phyloP scores from a whole-genome alignment of 2,113 vertebrate species.

The Ctenodactylus gundi region DNA sequence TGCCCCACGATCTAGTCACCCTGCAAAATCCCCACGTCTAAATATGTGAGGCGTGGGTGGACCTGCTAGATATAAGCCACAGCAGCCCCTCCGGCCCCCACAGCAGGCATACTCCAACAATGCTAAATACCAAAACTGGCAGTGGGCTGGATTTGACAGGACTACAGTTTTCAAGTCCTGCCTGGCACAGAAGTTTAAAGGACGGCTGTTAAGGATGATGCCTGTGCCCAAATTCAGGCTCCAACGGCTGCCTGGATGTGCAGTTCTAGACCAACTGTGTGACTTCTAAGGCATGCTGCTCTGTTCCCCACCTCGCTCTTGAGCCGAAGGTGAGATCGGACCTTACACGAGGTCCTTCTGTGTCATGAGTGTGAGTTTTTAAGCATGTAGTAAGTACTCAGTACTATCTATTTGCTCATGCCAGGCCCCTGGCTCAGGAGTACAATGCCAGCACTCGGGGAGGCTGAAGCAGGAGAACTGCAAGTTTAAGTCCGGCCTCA shows the following conservation, averaged over 20 bases:
- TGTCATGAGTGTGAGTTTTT: too few relatives aligned
- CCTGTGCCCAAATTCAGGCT: background rate
- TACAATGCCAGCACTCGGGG: too few relatives aligned
- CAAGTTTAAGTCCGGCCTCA: too few relatives aligned
- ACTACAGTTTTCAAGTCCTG: background rate
- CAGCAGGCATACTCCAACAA: background rate
- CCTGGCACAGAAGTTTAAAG: background rate
- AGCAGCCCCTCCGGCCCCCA: background rate
- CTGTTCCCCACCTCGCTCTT: background rate
- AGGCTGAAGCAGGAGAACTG: too few relatives aligned
- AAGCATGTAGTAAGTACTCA: background rate
- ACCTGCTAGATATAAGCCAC: background rate
- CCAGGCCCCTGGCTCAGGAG: too few relatives aligned
- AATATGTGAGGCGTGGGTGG: background rate
- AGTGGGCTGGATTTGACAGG: background rate
- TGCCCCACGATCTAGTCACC: background rate
- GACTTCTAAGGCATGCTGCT: background rate
- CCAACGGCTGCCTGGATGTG: background rate
- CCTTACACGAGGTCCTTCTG: too few relatives aligned
- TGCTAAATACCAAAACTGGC: background rate
- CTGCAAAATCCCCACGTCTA: background rate
- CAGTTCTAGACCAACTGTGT: background rate
- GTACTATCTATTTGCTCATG: background rate
- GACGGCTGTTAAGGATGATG: background rate
- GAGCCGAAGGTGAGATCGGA: too few relatives aligned